These are phyloP conservation scores for Terebella lapidaria DNA, from an alignment of 2,888 invertebrate species.

Conservation along the genomic window DNA sequence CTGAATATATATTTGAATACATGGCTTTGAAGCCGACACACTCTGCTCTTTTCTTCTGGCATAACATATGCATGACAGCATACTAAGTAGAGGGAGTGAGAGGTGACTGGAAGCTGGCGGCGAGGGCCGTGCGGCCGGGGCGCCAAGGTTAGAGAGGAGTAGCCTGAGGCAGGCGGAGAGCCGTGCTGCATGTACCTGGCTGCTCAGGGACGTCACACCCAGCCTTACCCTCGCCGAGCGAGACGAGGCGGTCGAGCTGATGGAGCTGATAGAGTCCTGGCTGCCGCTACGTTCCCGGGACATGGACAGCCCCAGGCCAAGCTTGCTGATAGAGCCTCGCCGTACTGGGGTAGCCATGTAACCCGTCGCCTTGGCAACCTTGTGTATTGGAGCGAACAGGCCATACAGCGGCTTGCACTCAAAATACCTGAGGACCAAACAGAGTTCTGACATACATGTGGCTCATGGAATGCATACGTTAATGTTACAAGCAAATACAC, in stretches of 20 bases:
- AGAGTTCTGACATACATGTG: too few species aligned
- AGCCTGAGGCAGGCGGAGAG: too few species aligned
- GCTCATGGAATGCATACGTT: too few species aligned
- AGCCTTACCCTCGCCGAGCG: constrained; percentile 67
- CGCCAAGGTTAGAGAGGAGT: too few species aligned
- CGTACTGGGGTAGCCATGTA: constrained; percentile 1
- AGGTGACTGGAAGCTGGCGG: too few species aligned
- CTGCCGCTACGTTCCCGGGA: constrained; percentile 57
- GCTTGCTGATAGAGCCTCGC: constrained; percentile 8
- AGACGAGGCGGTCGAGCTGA: constrained; percentile 60
- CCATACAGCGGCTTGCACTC: constrained; percentile 86
- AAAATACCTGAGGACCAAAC: constrained; percentile 80
- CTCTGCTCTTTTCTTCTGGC: too few species aligned
- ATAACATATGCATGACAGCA: too few species aligned
- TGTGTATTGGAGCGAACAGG: constrained; percentile 85
- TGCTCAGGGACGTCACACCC: constrained; percentile 64
- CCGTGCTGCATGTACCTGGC: constrained; percentile 11
- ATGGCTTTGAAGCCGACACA: too few species aligned
- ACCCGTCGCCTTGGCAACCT: constrained; percentile 69
- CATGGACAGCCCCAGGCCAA: constrained; percentile 9
- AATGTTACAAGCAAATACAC: too few species aligned
- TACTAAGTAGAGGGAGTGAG: too few species aligned
- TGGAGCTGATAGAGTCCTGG: constrained; percentile 78
- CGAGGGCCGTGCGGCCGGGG: too few species aligned
- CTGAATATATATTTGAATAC: too few species aligned